Evolutionary conservation across 2,888 invertebrate genomes (phyloP), one percentile per base, ranked within the genome.

Genomic region (Andrena minutula): DNA sequence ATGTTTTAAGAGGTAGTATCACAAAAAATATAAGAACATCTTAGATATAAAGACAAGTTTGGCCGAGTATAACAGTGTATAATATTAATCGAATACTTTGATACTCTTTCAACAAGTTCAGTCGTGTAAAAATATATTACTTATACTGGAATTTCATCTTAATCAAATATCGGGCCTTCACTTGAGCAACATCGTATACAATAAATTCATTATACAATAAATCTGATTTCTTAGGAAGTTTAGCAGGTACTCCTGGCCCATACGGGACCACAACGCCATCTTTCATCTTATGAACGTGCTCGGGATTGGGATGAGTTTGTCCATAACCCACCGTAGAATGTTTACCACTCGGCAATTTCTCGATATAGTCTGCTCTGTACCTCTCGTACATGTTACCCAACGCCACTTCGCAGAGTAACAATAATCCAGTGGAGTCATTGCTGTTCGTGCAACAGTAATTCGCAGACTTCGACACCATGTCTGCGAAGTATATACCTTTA

Each of bases 381-480:
- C 96, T 96, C 93, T 98, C 97, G 93, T 97, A 96, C 98, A 97
- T 98, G 82, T 98, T 96, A 60, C 99, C 99, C 2, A 99, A 95
- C 0, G 99, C 99, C 3, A 98, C 99, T 93, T 99, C 99, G 92
- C 99, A 99, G 0, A 99, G 95, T 90, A 99, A 92, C 94, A 99
- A 92, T 56, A 99, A 94, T 41, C 99, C 99, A n/a, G 96, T 96
- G 0, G 97, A 95, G 92, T 96, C 96, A 28, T 92, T 90, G 12
- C 94, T 95, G 86, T 95, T 96, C 2, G 99, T 97, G 92, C 96
- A 96, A 94, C 99, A 99, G 94, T 99, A 99, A 94, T 99, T 99
- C 8, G 99, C 99, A 0, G 99, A 99, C 94, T 99, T 99, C 7
- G 98, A 98, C 1, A 99, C 99, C 99, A 99, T 99, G 94, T 99